Base-by-base conservation (phyloP, 30 jellyfish, hydroid and myxozoan genomes). In the Aurelia aurita region DNA sequence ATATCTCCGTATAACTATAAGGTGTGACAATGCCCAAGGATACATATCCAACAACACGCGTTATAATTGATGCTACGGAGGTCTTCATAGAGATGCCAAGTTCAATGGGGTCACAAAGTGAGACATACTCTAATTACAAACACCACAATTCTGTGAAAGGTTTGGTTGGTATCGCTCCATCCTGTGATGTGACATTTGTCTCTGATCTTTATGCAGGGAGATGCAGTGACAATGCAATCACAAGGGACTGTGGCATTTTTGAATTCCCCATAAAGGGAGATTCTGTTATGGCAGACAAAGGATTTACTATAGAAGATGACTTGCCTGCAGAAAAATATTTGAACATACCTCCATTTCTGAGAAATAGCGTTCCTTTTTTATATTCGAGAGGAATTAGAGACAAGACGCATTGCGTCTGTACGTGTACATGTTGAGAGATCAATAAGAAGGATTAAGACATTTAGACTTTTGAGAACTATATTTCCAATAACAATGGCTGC, bases 351-450 rank as follows among this genome's bases (percentile, higher is more conserved):
- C 85, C 93, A 12, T 86, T 85, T 45, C 53, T 87, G 19, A 58
- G 79, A 60, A 90, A 74, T 23, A 39, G 62, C 13, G 69, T 66
- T 35, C 5, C 23, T 19, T n/a, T 35, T 88, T 3, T 2, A 84
- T 26, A 34, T 79, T 15, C 85, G 58, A 43, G 90, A 88, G 59
- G 94, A 80, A 51, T n/a, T 53, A 47, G 77, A 79, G 71, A 80
- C 97, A 46, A 76, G 91, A 58, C 45, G 72, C 16, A 76, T 66
- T 74, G 97, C 97, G 20, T 66, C 85, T 16, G 93, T 88, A n/a
- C 44, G 94, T 58, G 93, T 79, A 18, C 89, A 79, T 77, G 97
- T 80, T 19, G 94, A 88, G 44, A 62, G 95, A 19, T 89, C 89
- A 15, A 78, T 88, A 29, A 51, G 85, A 45, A 74, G 94, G 21